Conservation (phyloP, 2,113 vertebrate genomes). For the Proteles cristata region DNA sequence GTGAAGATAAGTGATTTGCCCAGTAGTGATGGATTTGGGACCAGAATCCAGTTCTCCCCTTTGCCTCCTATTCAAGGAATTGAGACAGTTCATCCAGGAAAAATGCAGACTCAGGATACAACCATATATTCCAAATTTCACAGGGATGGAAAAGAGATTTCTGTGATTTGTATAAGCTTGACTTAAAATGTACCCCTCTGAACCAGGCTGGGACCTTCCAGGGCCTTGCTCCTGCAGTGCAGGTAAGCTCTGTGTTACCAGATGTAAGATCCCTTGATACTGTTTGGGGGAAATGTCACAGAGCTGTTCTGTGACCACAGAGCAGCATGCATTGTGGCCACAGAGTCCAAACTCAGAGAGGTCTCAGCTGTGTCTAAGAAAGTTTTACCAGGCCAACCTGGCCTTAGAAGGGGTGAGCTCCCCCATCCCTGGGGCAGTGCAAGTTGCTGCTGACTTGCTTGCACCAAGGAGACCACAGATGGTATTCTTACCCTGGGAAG, state of each 20-base stretch:
- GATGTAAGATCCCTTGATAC: constrained; percentile 14
- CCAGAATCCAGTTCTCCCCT: constrained; percentile 18
- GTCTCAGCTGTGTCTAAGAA: neutral
- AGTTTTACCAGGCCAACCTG: constrained; percentile 31
- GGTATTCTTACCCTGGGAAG: constrained; percentile 33
- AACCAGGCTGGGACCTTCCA: neutral
- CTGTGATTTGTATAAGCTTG: constrained; percentile 10
- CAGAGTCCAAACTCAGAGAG: constrained; percentile 41
- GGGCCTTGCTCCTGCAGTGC: constrained; percentile 1
- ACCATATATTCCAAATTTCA: neutral
- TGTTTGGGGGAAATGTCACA: constrained; percentile 11
- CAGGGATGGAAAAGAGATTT: neutral
- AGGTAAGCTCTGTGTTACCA: neutral
- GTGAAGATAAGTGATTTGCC: constrained; percentile 12
- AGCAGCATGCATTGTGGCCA: constrained; percentile 15
- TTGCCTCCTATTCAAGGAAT: constrained; percentile 21
- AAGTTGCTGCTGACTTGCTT: constrained; percentile 38
- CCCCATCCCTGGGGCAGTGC: neutral
- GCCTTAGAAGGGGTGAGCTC: neutral
- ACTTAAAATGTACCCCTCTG: constrained; percentile 32
- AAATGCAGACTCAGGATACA: neutral
- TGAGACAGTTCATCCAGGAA: neutral
- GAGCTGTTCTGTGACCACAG: neutral
- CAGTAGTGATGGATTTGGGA: constrained; percentile 39
- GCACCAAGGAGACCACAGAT: neutral